These are phyloP conservation scores for Thecophora atra DNA, from an alignment of 2,888 invertebrate species.

Conservation along the genomic window DNA sequence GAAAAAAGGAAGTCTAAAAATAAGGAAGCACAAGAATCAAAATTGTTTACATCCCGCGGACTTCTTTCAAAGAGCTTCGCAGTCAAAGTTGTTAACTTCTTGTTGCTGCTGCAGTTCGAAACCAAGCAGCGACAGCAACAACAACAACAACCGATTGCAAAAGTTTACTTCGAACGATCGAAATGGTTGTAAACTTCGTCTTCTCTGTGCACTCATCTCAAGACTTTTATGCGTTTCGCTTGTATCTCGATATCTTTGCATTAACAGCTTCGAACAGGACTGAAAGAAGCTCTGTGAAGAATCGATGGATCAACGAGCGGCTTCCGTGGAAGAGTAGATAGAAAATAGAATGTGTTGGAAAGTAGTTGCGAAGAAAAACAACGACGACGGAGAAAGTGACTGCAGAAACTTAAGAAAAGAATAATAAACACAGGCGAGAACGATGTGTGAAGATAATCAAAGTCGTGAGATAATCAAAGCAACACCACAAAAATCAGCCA, in stretches of 20 bases:
- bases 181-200: conserved; percentile 1
- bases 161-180: conserved; percentile 13
- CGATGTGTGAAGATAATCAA: conserved; percentile 3
- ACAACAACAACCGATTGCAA: background rate
- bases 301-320: background rate
- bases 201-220: background rate
- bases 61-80: conserved; percentile 1
- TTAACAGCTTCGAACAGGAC: conserved; percentile 7
- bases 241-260: background rate
- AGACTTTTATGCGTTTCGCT: background rate
- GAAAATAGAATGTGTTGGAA: no score
- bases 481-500: background rate
- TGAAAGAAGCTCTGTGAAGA: background rate
- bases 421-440: background rate
- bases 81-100: conserved; percentile 14
- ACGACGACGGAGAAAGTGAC: background rate
- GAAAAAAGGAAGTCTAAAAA: no score
- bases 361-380: background rate
- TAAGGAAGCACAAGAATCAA: background rate
- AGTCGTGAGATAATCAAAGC: background rate
- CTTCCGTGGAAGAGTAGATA: background rate
- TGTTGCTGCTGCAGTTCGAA: background rate
- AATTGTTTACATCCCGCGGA: conserved; percentile 9
- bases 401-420: background rate
- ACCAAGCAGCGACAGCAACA: background rate